Base-by-base conservation (phyloP, 1,140 invertebrate species). In the Coelopa frigida region DNA sequence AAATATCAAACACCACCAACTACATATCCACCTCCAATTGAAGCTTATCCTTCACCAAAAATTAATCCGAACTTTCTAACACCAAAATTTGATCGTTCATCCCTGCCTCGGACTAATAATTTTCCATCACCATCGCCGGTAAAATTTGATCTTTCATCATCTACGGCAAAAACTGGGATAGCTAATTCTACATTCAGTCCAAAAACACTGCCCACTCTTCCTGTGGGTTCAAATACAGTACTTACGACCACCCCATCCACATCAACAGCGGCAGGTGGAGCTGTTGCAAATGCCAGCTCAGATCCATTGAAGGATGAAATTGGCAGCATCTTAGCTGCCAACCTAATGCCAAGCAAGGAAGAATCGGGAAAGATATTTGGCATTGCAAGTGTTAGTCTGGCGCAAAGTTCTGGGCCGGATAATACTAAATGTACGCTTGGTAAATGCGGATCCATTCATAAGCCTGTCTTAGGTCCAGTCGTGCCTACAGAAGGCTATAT, bases 301-400 rank as follows among this genome's bases (percentile, higher is more conserved):
- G 62, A 66, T 55, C 59, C 62, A 0, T 43, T 66, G 0, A 66
- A 66, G 18, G 63, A 66, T 41, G 63, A 66, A 26, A 66, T 67
- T 6, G 61, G 60, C 4, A 67, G 59, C 47, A 64, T 68, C 3
- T 27, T 68, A 21, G 58, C 61, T 0, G 62, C 63, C 3, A 70
- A 65, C 20, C 55, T 70, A 0, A 68, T 71, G 62, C 69, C 69
- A 24, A 70, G 66, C 48, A 70, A 69, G 42, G 69, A 71, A 48
- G 69, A 71, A 33, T 71, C 69, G 0, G 65, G 63, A 7, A 71
- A 71, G 54, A 65, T 71, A 32, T 71, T 70, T 51, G 69, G 69
- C n/a, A 71, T 71, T 46, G 69, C 69, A 38, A 70, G 68, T 48
- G 64, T 69, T 3, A 68, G 61, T 43, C 22, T 70, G 22, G 69